Base-by-base conservation (phyloP, 2,888 invertebrate genomes). In the Euzetes globulus region DNA sequence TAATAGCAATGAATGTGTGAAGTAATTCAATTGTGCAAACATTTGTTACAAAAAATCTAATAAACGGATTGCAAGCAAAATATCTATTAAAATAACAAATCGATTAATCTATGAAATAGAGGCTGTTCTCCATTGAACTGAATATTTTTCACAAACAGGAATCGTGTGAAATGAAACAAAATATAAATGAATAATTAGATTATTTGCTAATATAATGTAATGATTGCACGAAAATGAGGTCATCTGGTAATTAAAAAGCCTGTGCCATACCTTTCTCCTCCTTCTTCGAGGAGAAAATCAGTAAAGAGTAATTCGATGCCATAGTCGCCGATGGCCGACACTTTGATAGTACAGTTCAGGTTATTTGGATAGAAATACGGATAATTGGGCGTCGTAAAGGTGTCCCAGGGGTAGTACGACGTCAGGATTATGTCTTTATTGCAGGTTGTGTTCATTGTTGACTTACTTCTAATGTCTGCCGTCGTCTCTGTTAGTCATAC, bases 331-430 rank as follows among this genome's bases (percentile, higher is more conserved):
- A 90, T 89, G 2, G 89, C 89, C 5, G 85, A 84, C 25, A 73
- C 58, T 19, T 19, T 76, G 27, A 94, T 86, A 77, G 73, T 65
- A 82, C 94, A 94, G 78, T 88, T 86, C 58, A 88, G 87, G 81
- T 89, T 89, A 80, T 90, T 88, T 0, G 89, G 89, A 84, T 92
- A 92, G 22, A 87, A 87, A 19, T 87, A 85, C 0, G 92, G 93
- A 82, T 90, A 93, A 52, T 88, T 89, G 1, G 93, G 93, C 81
- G 91, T 91, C 71, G 89, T 88, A n/a, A 91, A 84, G 0, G 87
- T 85, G 0, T 88, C 87, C 78, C 88, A 86, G 0, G 88, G 87
- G 47, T 79, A 81, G 29, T 88, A 87, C 77, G 87, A 87, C 6
- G 88, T 87, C 79, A 91, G 83, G 22, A 85, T 81, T 9, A 91